Evolutionary conservation across 2,797 vertebrate genomes (phyloP), one percentile per base, ranked within the genome.

Genomic region (Urophycis tenuis): DNA sequence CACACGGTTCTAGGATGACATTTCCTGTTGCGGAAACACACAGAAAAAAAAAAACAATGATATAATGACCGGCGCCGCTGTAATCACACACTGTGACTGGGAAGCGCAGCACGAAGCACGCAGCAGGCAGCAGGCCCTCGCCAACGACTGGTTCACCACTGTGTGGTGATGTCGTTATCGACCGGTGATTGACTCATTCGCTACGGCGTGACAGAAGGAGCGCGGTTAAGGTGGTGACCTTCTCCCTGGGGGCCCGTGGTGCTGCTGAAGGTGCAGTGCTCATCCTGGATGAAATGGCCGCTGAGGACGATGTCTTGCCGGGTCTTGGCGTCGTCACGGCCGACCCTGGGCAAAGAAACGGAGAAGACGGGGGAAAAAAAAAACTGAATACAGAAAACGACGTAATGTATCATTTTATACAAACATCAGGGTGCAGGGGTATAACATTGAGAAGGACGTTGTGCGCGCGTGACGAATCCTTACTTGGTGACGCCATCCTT

Each of bases 231-330:
- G 74, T 9, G 45, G 22, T 69, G 92, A 95, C 97, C 96, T 95
- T 99, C 97, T 35, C 94, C 94, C 0, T 93, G 88, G 0, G 92
- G 90, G 29, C 92, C 91, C 1, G 91, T 94, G 87, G 95, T 93
- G 3, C 97, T 99, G 81, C 95, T 95, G 92, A 99, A 99, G 82
- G 96, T 92, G 79, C 97, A 98, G 87, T 99, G 98, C 75, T 99
- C 96, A 35, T 99, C 97, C 85, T 94, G 94, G 89, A 99, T 99
- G 83, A 99, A 99, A 85, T 99, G 97, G 1, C 98, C 97, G 0
- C 97, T 99, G 77, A 99, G 94, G 60, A 99, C 97, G 0, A 99
- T 99, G 91, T 99, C 98, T 83, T 99, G 98, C n/a, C 97, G 94
- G 82, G 94, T 94, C 87, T 93, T 96, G 1, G 94, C 95, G 30